Conservation (phyloP, 2,113 vertebrate genomes). For the Embiotoca jacksoni region DNA sequence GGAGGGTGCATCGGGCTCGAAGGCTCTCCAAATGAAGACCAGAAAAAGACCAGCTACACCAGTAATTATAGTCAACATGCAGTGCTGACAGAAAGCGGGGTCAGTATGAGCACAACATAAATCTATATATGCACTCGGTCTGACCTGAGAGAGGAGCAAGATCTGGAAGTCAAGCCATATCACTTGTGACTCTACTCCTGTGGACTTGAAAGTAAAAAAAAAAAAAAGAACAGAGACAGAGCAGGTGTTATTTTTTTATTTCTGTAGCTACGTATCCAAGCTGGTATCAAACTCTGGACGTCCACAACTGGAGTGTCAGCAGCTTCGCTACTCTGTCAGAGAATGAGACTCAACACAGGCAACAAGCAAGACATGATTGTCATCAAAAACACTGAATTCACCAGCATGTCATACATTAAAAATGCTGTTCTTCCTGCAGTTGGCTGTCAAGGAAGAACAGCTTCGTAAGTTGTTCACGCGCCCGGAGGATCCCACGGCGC, state of each 20-base stretch:
- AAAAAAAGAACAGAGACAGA: conserved; percentile 9
- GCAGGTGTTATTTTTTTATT: conserved; percentile 2
- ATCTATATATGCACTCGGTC: conserved; percentile 8
- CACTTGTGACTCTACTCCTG: neutral
- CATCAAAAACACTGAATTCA: conserved; percentile 13
- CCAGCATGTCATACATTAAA: conserved; percentile 35
- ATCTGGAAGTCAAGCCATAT: conserved; percentile 6
- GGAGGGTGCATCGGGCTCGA: neutral
- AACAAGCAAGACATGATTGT: conserved; percentile 36
- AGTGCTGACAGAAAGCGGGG: neutral
- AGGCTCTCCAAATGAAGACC: neutral
- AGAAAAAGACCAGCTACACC: neutral
- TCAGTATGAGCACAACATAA: neutral
- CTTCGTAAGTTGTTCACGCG: conserved; percentile 9
- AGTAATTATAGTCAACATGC: conserved; percentile 29
- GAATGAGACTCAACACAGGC: conserved; percentile 20
- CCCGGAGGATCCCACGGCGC: conserved; percentile 19
- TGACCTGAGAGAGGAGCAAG: neutral
- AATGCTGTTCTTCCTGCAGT: conserved; percentile 28
- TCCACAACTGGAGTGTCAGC: conserved; percentile 29
- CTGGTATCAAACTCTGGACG: conserved; percentile 22
- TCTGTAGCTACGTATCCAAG: conserved; percentile 5
- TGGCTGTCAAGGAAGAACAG: conserved; percentile 42
- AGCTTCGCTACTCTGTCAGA: conserved; percentile 25
- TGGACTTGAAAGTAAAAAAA: neutral